A percentile compares a stretch with the other conserved stretches of the same genome.
phyloP scores from a whole-genome alignment of 2,113 vertebrate species.

The Artemisiospiza belli region DNA sequence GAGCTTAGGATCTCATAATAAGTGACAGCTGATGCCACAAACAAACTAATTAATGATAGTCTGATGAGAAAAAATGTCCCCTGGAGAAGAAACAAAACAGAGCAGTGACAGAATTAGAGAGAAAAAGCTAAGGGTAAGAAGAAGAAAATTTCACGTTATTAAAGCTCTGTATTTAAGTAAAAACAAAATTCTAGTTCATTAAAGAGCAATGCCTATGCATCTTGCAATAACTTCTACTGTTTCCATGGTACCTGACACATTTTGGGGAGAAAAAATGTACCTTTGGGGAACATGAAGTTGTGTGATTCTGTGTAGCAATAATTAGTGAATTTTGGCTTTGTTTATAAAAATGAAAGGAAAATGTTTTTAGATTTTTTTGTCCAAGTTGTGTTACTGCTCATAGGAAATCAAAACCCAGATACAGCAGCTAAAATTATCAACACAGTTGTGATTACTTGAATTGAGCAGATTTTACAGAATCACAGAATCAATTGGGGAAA shows the following conservation, averaged over 20 bases:
- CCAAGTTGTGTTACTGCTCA: neutral
- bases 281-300: neutral
- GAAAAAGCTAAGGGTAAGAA: neutral
- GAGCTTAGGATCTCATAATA: neutral
- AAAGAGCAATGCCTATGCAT: neutral
- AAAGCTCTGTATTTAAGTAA: neutral
- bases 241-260: neutral
- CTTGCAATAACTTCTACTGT: neutral
- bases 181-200: constrained; percentile 5
- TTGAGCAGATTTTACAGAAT: neutral
- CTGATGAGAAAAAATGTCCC: neutral
- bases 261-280: neutral
- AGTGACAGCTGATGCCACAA: constrained; percentile 32
- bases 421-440: neutral
- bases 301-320: neutral
- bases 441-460: neutral
- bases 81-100: neutral
- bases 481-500: neutral
- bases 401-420: neutral
- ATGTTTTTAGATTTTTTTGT: neutral
- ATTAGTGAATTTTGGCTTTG: neutral
- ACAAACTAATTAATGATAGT: constrained; percentile 39
- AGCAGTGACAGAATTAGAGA: neutral
- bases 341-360: neutral
- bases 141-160: neutral